Percentiles rank a stretch among this genome's conserved stretches.
phyloP scores from a whole-genome alignment of 1,140 invertebrate genomes.

The Drosophila virilis region DNA sequence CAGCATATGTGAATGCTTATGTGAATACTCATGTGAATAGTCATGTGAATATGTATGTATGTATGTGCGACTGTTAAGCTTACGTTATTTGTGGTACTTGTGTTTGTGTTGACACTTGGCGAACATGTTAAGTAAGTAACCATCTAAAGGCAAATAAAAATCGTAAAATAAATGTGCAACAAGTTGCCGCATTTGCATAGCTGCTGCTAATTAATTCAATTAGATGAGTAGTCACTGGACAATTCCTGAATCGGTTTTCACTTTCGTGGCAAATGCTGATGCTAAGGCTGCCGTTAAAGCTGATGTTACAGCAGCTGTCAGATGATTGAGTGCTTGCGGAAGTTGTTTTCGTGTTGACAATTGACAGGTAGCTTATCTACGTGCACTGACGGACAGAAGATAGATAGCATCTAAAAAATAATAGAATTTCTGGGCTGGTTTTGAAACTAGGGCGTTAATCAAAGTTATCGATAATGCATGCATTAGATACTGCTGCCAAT shows the following conservation, averaged over 20 bases:
- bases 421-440: not conserved
- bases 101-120: conserved; percentile 61
- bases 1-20: conserved; percentile 24
- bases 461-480: conserved; percentile 1
- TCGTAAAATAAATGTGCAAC: conserved; percentile 30
- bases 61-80: conserved; percentile 34
- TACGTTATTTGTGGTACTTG: conserved; percentile 40
- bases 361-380: conserved; percentile 62
- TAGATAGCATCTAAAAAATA: conserved; percentile 5
- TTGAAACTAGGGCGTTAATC: not conserved
- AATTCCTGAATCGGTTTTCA: conserved; percentile 51
- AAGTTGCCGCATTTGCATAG: conserved; percentile 66
- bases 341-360: conserved; percentile 73
- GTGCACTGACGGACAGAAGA: conserved; percentile 19
- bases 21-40: conserved; percentile 23
- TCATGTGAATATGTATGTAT: not conserved
- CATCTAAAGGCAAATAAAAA: conserved; percentile 33
- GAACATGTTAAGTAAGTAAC: conserved; percentile 52
- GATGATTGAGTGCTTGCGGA: conserved; percentile 78
- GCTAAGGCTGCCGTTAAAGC: conserved; percentile 10
- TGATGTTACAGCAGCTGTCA: not conserved
- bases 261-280: conserved; percentile 41
- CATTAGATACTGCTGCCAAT: too few relatives aligned
- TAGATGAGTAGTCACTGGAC: conserved; percentile 50
- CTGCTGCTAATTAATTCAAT: conserved; percentile 76